Percentiles rank a stretch among this genome's conserved stretches.
phyloP scores from a whole-genome alignment of 2,797 vertebrate genomes.

The Glossophaga mutica region DNA sequence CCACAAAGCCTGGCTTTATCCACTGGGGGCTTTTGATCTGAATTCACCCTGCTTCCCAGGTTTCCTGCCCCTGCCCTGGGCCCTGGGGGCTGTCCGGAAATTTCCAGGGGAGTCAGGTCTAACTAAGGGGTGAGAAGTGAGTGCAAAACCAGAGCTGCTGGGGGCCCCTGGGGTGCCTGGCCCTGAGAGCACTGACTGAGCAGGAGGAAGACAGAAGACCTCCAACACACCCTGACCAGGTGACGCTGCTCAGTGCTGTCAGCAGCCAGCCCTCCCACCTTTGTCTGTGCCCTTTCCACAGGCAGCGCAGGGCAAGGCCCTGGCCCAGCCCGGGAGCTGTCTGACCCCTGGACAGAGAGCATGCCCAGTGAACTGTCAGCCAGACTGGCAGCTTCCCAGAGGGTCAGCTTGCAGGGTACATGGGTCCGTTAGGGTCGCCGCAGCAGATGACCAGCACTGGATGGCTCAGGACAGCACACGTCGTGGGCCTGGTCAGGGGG shows the following conservation, averaged over 20 bases:
- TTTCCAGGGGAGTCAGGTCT: not conserved
- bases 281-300: not conserved
- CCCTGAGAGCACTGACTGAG: not conserved
- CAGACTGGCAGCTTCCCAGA: not conserved
- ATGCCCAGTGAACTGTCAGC: not conserved
- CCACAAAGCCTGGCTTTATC: not conserved
- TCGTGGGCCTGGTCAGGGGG: too few species aligned
- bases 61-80: not conserved
- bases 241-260: too few species aligned
- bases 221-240: not conserved
- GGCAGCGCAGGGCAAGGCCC: not conserved
- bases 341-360: not conserved
- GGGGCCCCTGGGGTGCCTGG: not conserved
- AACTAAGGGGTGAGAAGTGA: not conserved
- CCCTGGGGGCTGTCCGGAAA: not conserved
- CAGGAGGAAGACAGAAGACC: not conserved
- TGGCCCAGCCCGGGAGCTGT: not conserved
- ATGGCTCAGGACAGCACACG: not conserved
- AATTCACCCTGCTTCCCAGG: constrained; percentile 33
- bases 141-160: not conserved
- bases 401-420: not conserved
- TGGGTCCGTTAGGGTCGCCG: not conserved
- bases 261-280: too few species aligned
- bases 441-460: not conserved
- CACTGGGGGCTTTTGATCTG: constrained; percentile 30